Percentiles rank a stretch among this genome's conserved stretches.
These are phyloP conservation scores for Neosilurus mollespiculum DNA, from an alignment of 2,797 vertebrate species.

Conservation along the genomic window DNA sequence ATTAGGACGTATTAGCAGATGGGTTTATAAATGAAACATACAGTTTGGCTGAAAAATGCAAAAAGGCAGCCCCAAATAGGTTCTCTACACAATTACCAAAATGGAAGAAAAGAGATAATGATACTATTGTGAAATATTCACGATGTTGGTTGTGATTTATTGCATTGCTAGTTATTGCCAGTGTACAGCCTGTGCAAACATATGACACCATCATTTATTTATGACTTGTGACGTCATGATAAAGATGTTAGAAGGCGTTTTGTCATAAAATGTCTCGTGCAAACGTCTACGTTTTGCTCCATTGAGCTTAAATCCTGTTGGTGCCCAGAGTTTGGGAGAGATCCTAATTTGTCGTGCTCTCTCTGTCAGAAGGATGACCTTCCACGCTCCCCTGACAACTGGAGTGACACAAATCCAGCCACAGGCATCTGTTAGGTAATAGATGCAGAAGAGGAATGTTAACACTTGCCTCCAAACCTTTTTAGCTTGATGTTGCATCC, in stretches of 20 bases:
- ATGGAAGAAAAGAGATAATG: not conserved
- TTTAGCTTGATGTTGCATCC: not conserved
- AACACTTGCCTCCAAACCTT: not conserved
- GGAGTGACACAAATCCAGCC: not conserved
- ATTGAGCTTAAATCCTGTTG: not conserved
- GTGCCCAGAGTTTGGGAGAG: not conserved
- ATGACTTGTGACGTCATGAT: not conserved
- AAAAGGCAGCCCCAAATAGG: not conserved
- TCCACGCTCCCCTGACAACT: not conserved
- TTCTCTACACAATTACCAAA: not conserved
- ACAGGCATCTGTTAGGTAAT: not conserved
- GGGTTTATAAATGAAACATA: not conserved
- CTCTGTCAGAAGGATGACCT: conserved; percentile 1
- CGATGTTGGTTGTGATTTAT: not conserved
- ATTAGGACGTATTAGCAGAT: not conserved
- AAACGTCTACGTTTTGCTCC: not conserved
- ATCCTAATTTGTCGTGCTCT: not conserved
- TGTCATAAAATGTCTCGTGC: not conserved
- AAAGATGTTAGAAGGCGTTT: not conserved
- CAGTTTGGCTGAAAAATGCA: not conserved
- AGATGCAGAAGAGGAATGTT: not conserved
- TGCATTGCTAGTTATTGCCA: not conserved
- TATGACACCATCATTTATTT: not conserved
- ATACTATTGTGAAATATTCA: not conserved
- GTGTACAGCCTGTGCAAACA: not conserved